Percentiles rank a stretch among this genome's conserved stretches.
phyloP scores from a whole-genome alignment of 2,797 vertebrate genomes.

The Caiman crocodilus region DNA sequence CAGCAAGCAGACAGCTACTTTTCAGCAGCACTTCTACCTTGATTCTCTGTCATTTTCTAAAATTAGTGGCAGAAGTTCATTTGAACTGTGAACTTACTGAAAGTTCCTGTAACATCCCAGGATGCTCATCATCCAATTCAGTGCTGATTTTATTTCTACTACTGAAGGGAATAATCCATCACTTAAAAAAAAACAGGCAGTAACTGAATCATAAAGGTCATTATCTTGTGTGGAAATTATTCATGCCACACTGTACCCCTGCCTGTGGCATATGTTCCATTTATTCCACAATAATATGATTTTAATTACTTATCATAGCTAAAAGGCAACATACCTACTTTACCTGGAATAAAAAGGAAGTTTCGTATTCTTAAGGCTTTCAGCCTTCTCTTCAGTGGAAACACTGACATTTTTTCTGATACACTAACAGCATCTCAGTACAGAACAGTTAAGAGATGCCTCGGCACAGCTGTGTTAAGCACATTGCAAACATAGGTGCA shows the following conservation, averaged over 20 bases:
- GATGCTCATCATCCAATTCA: not conserved
- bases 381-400: not conserved
- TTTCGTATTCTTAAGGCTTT: not conserved
- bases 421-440: not conserved
- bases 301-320: constrained; percentile 28
- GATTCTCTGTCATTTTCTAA: constrained; percentile 37
- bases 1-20: not conserved
- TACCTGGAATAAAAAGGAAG: not conserved
- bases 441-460: too few species aligned
- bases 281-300: not conserved
- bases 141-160: not conserved
- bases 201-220: constrained; percentile 59
- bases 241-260: constrained; percentile 2
- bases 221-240: constrained; percentile 39
- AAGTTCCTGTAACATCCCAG: not conserved
- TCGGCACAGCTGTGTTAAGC: too few species aligned
- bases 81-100: not conserved
- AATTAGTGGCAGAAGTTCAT: not conserved
- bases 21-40: not conserved
- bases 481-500: too few species aligned
- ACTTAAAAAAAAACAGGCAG: not conserved
- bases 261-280: not conserved
- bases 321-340: not conserved
- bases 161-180: constrained; percentile 4
- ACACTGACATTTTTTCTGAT: not conserved